Percentiles rank a stretch among this genome's conserved stretches.
Conservation (phyloP, 2,797 vertebrate genomes). For the Pampus argenteus region DNA sequence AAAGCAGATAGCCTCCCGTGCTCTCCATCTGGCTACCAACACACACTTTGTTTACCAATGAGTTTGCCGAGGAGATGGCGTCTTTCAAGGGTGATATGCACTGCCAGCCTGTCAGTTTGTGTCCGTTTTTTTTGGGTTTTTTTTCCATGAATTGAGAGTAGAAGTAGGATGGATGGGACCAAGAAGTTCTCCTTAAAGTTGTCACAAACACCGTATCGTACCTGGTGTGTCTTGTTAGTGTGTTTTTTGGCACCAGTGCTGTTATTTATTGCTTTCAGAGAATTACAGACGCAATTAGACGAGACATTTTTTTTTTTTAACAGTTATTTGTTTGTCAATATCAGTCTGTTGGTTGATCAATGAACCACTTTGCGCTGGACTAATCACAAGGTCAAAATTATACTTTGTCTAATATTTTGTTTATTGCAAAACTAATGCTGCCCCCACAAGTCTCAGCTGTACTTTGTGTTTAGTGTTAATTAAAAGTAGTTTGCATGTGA, state of each 20-base stretch:
- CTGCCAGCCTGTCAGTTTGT: constrained; percentile 10
- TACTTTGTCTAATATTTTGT: no score
- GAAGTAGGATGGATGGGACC: background rate
- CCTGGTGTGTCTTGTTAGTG: constrained; percentile 30
- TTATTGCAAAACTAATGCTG: no score
- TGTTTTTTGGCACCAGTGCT: background rate
- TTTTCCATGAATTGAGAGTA: constrained; percentile 6
- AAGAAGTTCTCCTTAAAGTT: constrained; percentile 1
- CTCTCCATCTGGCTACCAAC: constrained; percentile 52
- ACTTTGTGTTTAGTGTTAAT: no score
- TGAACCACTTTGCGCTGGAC: no score
- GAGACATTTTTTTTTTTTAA: no score
- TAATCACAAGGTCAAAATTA: no score
- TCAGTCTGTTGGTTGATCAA: no score
- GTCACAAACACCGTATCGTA: constrained; percentile 1
- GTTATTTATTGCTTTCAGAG: background rate
- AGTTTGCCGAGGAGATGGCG: constrained; percentile 32
- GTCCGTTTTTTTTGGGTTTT: constrained; percentile 19
- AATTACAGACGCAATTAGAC: no score
- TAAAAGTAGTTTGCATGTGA: no score
- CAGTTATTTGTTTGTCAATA: no score
- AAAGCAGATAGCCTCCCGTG: constrained; percentile 52
- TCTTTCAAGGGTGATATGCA: constrained; percentile 44
- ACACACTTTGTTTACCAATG: constrained; percentile 64
- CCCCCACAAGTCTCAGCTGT: no score